phyloP scores from a whole-genome alignment of 2,888 invertebrate species.

The Hyalella azteca region DNA sequence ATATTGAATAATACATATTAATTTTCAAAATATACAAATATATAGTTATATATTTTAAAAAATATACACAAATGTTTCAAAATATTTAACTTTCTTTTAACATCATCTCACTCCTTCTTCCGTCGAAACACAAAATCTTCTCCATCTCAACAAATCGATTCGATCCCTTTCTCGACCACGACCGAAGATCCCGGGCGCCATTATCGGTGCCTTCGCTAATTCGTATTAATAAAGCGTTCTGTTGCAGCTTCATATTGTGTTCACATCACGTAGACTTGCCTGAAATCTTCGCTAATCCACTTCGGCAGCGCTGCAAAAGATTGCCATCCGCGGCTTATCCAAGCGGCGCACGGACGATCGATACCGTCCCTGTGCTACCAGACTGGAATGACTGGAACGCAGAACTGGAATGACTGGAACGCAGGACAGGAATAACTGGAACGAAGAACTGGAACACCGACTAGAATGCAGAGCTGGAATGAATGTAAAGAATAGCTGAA shows the following conservation, averaged over 20 bases:
- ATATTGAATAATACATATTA: no score
- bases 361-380: not conserved
- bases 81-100: not conserved
- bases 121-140: not conserved
- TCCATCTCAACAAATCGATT: not conserved
- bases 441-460: no score
- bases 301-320: not conserved
- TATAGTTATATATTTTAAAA: not conserved
- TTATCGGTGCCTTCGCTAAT: constrained; percentile 5
- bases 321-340: constrained; percentile 1
- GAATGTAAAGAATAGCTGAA: no score
- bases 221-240: constrained; percentile 23
- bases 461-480: no score
- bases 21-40: not conserved
- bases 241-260: not conserved
- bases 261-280: not conserved
- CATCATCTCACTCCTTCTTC: not conserved
- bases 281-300: constrained; percentile 34
- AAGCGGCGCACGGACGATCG: not conserved
- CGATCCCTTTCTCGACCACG: not conserved
- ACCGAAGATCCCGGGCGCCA: not conserved
- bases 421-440: no score
- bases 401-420: no score
- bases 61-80: not conserved
- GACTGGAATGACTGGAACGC: no score